Percentiles rank a stretch among this genome's conserved stretches.
Evolutionary conservation across 2,797 vertebrate species (phyloP).

Genomic region (Aselliscus stoliczkanus): DNA sequence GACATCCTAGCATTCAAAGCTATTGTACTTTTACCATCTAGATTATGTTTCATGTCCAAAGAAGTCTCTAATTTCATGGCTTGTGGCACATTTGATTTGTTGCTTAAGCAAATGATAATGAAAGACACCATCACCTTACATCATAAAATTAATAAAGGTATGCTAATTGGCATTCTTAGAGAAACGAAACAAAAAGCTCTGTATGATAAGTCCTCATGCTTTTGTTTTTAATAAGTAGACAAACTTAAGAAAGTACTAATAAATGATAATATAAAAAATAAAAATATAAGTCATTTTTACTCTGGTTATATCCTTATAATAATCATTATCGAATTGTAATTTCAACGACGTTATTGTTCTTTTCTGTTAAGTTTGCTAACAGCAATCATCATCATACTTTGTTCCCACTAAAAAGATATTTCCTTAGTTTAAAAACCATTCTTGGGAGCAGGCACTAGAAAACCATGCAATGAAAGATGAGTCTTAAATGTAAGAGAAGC

Average conservation of each 20-base stretch:
- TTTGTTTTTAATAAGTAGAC: not conserved
- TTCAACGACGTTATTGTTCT: not conserved
- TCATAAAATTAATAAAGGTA: not conserved
- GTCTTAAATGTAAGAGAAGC: not conserved
- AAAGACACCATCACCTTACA: not conserved
- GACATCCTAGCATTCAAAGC: not conserved
- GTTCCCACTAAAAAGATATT: not conserved
- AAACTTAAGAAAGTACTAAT: not conserved
- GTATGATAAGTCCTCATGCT: not conserved
- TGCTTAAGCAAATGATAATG: slow-evolving; percentile 30
- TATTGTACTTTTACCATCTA: not conserved
- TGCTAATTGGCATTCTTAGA: not conserved
- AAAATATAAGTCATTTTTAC: not conserved
- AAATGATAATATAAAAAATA: not conserved
- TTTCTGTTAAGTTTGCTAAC: not conserved
- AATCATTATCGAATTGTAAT: not conserved
- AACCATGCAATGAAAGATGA: not conserved
- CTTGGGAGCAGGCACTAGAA: not conserved
- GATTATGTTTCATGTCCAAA: not conserved
- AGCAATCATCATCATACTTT: not conserved
- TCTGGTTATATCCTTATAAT: not conserved
- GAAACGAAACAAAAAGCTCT: not conserved
- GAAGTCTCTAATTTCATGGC: not conserved
- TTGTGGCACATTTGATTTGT: not conserved
- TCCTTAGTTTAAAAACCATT: not conserved